Evolutionary conservation across 2,888 invertebrate species (phyloP).

Genomic region (Blera fallax): DNA sequence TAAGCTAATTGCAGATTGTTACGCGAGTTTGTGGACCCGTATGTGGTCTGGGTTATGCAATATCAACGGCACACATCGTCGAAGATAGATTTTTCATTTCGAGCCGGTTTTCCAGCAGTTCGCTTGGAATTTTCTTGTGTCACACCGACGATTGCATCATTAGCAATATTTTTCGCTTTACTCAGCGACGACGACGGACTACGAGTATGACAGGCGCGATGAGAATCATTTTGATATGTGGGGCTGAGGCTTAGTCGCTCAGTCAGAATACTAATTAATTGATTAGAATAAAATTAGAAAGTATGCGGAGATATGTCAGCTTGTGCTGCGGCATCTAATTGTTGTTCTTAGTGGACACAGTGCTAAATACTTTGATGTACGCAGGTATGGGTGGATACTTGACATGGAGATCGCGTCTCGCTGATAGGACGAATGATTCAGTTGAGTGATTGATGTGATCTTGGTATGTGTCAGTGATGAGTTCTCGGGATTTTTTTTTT

Average conservation of each 20-base stretch:
- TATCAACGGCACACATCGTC: background rate
- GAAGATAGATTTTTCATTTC: constrained; percentile 45
- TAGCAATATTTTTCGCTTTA: constrained; percentile 22
- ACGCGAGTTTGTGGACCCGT: background rate
- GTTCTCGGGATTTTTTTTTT: background rate
- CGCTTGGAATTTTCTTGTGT: constrained; percentile 61
- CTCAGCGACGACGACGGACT: background rate
- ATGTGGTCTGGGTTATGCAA: constrained; percentile 48
- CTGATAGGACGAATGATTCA: constrained; percentile 19
- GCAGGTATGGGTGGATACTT: background rate
- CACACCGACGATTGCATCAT: constrained; percentile 64
- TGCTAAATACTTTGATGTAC: background rate
- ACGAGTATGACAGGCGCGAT: background rate
- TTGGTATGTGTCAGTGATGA: constrained; percentile 21
- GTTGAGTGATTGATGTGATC: constrained; percentile 49
- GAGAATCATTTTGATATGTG: constrained; percentile 36
- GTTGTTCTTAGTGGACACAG: constrained; percentile 2
- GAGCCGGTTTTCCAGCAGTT: constrained; percentile 35
- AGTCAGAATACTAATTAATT: constrained; percentile 53
- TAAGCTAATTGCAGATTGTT: constrained; percentile 25
- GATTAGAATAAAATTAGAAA: constrained; percentile 58
- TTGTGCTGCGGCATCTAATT: constrained; percentile 30
- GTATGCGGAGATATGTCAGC: constrained; percentile 33
- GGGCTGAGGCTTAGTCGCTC: background rate
- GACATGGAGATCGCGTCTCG: constrained; percentile 14